Evolutionary conservation across 2,797 vertebrate species (phyloP).

Genomic region (Falco concolor): DNA sequence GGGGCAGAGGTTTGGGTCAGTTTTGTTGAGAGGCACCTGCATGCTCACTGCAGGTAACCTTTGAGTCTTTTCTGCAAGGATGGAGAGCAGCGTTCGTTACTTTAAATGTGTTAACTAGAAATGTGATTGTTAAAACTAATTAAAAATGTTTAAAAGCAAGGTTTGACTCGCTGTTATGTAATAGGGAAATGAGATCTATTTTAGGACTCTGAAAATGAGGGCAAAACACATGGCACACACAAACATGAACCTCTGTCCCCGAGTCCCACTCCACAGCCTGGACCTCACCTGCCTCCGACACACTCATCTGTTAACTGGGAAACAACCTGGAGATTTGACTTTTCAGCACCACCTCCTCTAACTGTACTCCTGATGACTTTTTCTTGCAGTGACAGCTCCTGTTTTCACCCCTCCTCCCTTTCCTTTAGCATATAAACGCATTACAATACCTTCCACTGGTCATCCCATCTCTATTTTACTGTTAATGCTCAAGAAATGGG

Average conservation of each 20-base stretch:
- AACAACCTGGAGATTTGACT: not conserved
- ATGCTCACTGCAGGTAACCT: not conserved
- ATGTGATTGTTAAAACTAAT: not conserved
- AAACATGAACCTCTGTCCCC: not conserved
- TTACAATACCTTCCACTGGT: not conserved
- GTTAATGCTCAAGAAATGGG: not conserved
- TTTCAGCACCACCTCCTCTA: not conserved
- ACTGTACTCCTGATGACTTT: not conserved
- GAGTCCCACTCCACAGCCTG: not conserved
- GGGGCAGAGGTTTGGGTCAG: not conserved
- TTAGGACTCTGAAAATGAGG: not conserved
- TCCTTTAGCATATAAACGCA: not conserved
- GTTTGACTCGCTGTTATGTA: not conserved
- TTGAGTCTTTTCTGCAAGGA: not conserved
- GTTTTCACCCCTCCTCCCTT: not conserved
- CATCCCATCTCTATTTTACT: not conserved
- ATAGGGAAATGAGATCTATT: constrained; percentile 1
- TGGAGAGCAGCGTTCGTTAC: not conserved
- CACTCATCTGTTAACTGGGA: not conserved
- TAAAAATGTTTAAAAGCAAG: not conserved
- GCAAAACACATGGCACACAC: not conserved
- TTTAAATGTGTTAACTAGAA: not conserved
- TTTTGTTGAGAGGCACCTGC: not conserved
- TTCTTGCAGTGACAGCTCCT: not conserved
- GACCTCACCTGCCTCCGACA: not conserved